Percentiles rank a stretch among this genome's conserved stretches.
Evolutionary conservation across 1,140 invertebrate species (phyloP).

Genomic region (Anastrepha ludens): DNA sequence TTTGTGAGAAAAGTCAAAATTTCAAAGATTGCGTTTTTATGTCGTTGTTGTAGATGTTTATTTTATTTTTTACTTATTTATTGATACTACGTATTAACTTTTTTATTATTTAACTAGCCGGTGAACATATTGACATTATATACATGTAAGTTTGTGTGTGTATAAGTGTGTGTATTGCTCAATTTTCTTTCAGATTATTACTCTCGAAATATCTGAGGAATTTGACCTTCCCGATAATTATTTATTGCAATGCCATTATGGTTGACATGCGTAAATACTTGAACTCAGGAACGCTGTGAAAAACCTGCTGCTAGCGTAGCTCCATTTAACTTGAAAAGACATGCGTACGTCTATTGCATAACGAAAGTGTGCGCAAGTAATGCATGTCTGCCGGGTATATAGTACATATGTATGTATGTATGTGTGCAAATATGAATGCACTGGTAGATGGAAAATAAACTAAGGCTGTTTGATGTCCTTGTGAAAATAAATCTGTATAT

Average conservation of each 20-base stretch:
- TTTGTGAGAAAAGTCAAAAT: not conserved
- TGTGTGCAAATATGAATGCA: not conserved
- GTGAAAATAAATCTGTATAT: too few species aligned
- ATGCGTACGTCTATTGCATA: not conserved
- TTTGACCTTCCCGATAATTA: conserved; percentile 28
- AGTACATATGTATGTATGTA: not conserved
- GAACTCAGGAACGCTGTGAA: not conserved
- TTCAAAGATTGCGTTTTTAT: not conserved
- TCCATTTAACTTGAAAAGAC: not conserved
- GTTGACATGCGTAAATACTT: not conserved
- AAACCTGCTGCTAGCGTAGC: not conserved
- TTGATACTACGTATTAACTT: too few species aligned
- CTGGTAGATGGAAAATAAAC: not conserved
- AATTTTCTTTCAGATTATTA: conserved; percentile 16
- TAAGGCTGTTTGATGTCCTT: too few species aligned
- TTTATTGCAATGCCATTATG: conserved; percentile 2
- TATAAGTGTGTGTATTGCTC: too few species aligned
- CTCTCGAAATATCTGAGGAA: conserved; percentile 18
- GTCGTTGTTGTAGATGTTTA: too few species aligned
- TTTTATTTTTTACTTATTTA: too few species aligned
- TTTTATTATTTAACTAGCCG: not conserved
- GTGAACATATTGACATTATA: not conserved
- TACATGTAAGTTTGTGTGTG: not conserved
- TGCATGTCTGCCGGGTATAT: not conserved
- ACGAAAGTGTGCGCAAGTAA: not conserved